phyloP scores from a whole-genome alignment of 2,113 vertebrate species.

The Corvus cornix region DNA sequence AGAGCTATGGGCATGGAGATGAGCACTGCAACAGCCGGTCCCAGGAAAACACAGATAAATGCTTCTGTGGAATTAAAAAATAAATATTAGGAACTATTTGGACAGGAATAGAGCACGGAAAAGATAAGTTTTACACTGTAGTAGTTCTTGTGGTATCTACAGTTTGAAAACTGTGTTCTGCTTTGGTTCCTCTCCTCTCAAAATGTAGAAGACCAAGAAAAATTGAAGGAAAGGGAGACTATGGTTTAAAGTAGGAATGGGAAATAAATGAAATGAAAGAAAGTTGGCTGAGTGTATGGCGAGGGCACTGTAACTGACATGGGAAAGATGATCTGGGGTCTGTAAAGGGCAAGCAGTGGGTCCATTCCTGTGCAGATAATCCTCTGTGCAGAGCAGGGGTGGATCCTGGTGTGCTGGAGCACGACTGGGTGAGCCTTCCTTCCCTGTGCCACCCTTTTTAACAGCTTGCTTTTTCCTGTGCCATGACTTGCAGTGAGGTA shows the following conservation, averaged over 20 bases:
- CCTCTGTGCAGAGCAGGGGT: background rate
- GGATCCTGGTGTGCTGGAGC: too few relatives aligned
- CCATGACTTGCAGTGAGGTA: background rate
- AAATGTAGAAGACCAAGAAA: background rate
- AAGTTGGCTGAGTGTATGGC: too few relatives aligned
- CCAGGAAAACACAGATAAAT: background rate
- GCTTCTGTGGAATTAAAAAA: background rate
- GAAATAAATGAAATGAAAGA: background rate
- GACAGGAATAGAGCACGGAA: background rate
- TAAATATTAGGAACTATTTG: background rate
- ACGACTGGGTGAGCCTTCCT: background rate
- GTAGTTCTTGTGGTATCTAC: background rate
- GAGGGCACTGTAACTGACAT: background rate
- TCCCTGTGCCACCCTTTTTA: background rate
- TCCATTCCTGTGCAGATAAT: background rate
- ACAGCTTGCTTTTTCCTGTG: background rate
- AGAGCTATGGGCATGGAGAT: too few relatives aligned
- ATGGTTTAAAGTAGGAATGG: background rate
- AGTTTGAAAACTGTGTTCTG: too few relatives aligned
- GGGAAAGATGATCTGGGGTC: background rate
- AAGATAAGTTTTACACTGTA: background rate
- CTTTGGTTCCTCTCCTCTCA: background rate
- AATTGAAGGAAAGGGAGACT: background rate
- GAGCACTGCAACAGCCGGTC: background rate
- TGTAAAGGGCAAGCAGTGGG: background rate